phyloP scores from a whole-genome alignment of 2,888 invertebrate species.

The Leucoma salicis region DNA sequence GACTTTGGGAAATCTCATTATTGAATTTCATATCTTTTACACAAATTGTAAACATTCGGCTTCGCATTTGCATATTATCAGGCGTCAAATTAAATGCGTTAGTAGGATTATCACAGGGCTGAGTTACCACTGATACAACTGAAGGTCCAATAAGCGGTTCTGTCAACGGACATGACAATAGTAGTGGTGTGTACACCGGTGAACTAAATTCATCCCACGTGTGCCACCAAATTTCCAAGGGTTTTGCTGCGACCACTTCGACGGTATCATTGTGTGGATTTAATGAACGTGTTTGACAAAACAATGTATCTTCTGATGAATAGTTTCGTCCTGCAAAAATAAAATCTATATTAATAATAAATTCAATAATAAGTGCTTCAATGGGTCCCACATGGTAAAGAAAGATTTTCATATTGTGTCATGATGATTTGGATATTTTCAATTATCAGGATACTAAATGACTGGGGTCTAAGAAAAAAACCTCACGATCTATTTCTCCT shows the following conservation, averaged over 20 bases:
- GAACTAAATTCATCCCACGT: constrained; percentile 80
- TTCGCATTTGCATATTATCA: constrained; percentile 30
- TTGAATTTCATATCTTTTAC: constrained; percentile 87
- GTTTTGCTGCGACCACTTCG: constrained; percentile 81
- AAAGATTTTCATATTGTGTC: too few species aligned
- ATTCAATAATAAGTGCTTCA: not conserved
- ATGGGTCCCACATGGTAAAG: too few species aligned
- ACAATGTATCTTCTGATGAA: constrained; percentile 63
- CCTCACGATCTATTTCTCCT: too few species aligned
- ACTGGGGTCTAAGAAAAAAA: too few species aligned
- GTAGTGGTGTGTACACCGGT: constrained; percentile 78
- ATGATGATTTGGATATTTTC: too few species aligned
- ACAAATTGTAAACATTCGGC: constrained; percentile 84
- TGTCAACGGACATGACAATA: constrained; percentile 85
- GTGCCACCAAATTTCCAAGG: constrained; percentile 84
- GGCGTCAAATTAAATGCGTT: constrained; percentile 64
- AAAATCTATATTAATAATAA: constrained; percentile 1
- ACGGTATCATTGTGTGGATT: constrained; percentile 63
- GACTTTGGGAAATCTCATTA: constrained; percentile 81
- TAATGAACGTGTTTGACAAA: constrained; percentile 77
- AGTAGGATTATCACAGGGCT: constrained; percentile 73
- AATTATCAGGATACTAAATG: too few species aligned
- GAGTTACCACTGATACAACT: constrained; percentile 72
- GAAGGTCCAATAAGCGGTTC: constrained; percentile 57
- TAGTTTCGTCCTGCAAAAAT: constrained; percentile 64